Evolutionary conservation across 2,888 invertebrate species (phyloP), one percentile per base, ranked within the genome.

Genomic region (Apocheima hispidaria): DNA sequence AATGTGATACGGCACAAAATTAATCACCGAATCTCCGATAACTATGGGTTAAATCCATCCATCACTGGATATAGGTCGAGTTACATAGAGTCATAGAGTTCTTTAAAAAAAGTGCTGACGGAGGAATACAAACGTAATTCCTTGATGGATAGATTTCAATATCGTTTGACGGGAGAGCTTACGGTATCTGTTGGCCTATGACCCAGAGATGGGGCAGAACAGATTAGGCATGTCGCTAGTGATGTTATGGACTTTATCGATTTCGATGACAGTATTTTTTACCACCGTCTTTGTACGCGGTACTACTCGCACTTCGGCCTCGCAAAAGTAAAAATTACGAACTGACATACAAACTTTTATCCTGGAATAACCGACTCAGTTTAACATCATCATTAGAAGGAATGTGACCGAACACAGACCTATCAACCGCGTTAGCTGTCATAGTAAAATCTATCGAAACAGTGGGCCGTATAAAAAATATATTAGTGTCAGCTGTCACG

Each of bases 111-210:
- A 57, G n/a, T 64, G 21, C 21, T 66, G 64, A 71, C 75, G 72
- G 60, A 55, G 70, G 63, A 84, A 80, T 78, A 75, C 75, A 75
- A 73, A 79, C 82, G 81, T 77, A 82, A 78, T 57, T 59, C 23
- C 43, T 33, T 50, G 67, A 70, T 53, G 28, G 52, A 63, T 79
- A 81, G 71, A 76, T 68, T 70, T 63, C 65, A 78, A 48, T 77
- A 69, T 79, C 62, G 75, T 66, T 67, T 67, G 74, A 65, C 63
- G 65, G 14, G 66, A 69, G 68, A 70, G 71, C 78, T 86, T 85
- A 86, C 88, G 87, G 87, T 87, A 88, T 87, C 84, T 78, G 51
- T 68, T 86, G 85, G 87, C 87, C 88, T 87, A 78, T 83, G 87
- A 86, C 86, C 87, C 78, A 56, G 69, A 82, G 87, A 87, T 86